Base-by-base conservation (phyloP, 2,888 invertebrate species). In the Diaprepes abbreviatus region DNA sequence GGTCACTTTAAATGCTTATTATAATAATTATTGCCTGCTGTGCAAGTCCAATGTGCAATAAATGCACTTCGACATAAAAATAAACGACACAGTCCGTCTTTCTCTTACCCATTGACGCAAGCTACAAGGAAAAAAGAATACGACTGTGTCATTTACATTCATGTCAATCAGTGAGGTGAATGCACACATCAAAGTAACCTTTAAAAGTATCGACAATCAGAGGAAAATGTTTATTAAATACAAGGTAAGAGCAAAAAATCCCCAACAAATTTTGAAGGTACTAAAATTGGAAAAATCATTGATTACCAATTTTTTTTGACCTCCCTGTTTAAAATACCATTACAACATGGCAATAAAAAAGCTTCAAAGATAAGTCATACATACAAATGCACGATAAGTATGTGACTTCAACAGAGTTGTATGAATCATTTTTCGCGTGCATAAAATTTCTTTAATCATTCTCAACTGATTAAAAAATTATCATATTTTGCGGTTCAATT, bases 111-210 rank as follows among this genome's bases (percentile, higher is more conserved):
- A 19, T 10, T n/a, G 6, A 19, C 12, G 7, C 6, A 21, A 9
- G 21, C 52, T 14, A 14, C 31, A 7, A 17, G 35, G 35, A 35
- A 16, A 33, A 54, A 10, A 17, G 33, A 55, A 9, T 7, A 10
- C 1, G 9, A 36, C 55, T 12, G 10, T 21, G 0, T 21, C 14
- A 36, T 55, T 55, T 38, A 55, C 21, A 9, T 50, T 50, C 12
- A 28, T 2, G 28, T 24, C 14, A 3, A 12, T 10, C 6, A 0
- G 35, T 55, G 6, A 55, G 35, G 55, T 55, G 19, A 36, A 21
- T 36, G 55, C 14, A 12, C 55, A 12, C 55, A 55, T 38, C 38
- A 6, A 6, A 10, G 7, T 16, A 52, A 52, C 52, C 33, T 31
- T 24, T 24, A 24, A 12, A 52, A 16, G 9, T 31, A 52, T 33